Conservation (phyloP, 2,113 vertebrate species). For the Nipponia nippon region DNA sequence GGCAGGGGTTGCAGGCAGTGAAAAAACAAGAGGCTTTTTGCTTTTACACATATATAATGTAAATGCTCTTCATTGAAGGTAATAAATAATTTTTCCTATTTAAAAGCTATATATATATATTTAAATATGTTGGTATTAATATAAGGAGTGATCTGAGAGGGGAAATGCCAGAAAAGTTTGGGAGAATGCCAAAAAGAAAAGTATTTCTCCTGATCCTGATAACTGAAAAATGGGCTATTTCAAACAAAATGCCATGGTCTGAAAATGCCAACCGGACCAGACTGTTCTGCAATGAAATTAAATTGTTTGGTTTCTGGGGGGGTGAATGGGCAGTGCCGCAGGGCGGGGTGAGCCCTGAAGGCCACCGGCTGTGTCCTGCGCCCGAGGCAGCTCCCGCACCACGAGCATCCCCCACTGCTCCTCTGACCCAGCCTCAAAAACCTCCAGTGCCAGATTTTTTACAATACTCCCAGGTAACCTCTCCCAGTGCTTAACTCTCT, state of each 20-base stretch:
- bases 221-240: background rate
- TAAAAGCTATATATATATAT: background rate
- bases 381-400: background rate
- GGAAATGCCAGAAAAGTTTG: background rate
- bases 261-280: background rate
- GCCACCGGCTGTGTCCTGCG: background rate
- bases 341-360: background rate
- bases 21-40: background rate
- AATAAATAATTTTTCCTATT: background rate
- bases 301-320: accelerated
- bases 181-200: background rate
- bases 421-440: constrained; percentile 9
- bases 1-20: background rate
- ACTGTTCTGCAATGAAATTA: background rate
- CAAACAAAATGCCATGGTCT: background rate
- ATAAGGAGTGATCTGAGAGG: background rate
- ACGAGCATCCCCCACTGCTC: background rate
- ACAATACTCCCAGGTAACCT: constrained; percentile 28
- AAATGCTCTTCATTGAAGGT: background rate
- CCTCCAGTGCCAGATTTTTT: constrained; percentile 24
- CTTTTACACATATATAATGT: background rate
- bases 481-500: constrained; percentile 48
- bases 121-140: background rate
- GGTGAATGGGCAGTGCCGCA: accelerated
- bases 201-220: background rate